Percentiles rank a stretch among this genome's conserved stretches.
phyloP scores from a whole-genome alignment of 1,140 invertebrate species.

The Radopholus similis region DNA sequence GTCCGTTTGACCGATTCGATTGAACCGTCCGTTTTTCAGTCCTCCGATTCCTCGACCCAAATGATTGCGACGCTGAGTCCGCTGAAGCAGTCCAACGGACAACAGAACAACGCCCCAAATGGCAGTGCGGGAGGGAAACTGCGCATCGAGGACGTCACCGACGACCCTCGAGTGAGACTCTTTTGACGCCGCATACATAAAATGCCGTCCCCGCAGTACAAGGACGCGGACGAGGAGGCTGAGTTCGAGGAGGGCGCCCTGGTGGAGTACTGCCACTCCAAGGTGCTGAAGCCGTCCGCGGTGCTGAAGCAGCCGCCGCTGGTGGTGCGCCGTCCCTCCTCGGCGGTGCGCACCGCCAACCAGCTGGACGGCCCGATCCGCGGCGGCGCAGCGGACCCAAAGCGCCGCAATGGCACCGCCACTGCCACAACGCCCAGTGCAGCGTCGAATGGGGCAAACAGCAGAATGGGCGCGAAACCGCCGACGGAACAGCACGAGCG shows the following conservation, averaged over 20 bases:
- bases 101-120: background rate
- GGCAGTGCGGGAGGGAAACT: conserved; percentile 9
- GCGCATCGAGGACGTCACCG: conserved; percentile 55
- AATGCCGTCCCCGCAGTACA: conserved; percentile 38
- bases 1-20: too few species aligned
- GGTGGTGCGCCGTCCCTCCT: conserved; percentile 13
- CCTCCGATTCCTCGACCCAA: too few species aligned
- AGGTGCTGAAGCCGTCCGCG: conserved; percentile 4
- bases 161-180: conserved; percentile 52
- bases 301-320: conserved; percentile 9
- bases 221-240: conserved; percentile 36
- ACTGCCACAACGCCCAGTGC: background rate
- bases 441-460: background rate
- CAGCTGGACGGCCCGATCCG: too few species aligned
- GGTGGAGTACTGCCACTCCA: conserved; percentile 48
- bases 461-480: background rate
- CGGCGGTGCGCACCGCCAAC: too few species aligned
- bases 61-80: conserved; percentile 51
- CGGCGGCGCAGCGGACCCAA: too few species aligned
- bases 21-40: too few species aligned
- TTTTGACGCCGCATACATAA: conserved; percentile 24
- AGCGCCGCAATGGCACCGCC: background rate
- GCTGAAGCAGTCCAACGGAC: conserved; percentile 34
- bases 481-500: background rate
- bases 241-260: conserved; percentile 36